A percentile compares a stretch with the other conserved stretches of the same genome.
These are phyloP conservation scores for Drosophila paucipuncta DNA, from an alignment of 2,888 invertebrate genomes.

Conservation along the genomic window DNA sequence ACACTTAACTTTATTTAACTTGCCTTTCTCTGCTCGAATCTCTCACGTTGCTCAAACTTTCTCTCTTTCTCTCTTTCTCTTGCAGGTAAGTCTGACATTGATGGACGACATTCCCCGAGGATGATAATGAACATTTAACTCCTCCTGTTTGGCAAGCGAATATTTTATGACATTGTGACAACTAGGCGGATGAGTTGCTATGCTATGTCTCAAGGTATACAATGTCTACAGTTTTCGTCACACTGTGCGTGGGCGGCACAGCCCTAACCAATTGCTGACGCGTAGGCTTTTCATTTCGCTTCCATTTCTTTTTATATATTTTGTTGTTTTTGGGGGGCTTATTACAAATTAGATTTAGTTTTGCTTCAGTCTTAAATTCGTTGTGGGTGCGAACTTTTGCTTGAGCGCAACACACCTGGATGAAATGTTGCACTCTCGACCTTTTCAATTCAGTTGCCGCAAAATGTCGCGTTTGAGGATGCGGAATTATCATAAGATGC, in stretches of 20 bases:
- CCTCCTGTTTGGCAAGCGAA: not conserved
- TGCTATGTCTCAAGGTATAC: conserved; percentile 21
- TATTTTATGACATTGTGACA: conserved; percentile 22
- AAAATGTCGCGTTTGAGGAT: conserved; percentile 35
- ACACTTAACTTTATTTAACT: conserved; percentile 33
- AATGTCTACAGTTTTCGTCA: conserved; percentile 5
- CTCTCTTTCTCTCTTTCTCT: conserved; percentile 19
- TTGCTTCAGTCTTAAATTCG: conserved; percentile 8
- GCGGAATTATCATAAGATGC: conserved; percentile 37
- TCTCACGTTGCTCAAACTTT: conserved; percentile 14
- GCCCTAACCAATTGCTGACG: conserved; percentile 13
- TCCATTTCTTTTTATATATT: not conserved
- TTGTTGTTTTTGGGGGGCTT: not conserved
- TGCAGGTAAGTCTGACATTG: conserved; percentile 78
- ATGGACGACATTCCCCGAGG: conserved; percentile 62
- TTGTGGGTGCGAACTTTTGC: conserved; percentile 3
- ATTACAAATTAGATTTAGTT: conserved; percentile 66
- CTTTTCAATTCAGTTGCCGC: conserved; percentile 17
- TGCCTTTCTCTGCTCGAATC: conserved; percentile 39
- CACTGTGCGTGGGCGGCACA: conserved; percentile 46
- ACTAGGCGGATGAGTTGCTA: conserved; percentile 17
- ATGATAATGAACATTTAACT: conserved; percentile 34
- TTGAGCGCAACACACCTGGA: not conserved
- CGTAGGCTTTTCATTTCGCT: conserved; percentile 16
- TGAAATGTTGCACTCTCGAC: conserved; percentile 9